phyloP scores from a whole-genome alignment of 1,140 invertebrate genomes.

The Scaptomyza graminum region DNA sequence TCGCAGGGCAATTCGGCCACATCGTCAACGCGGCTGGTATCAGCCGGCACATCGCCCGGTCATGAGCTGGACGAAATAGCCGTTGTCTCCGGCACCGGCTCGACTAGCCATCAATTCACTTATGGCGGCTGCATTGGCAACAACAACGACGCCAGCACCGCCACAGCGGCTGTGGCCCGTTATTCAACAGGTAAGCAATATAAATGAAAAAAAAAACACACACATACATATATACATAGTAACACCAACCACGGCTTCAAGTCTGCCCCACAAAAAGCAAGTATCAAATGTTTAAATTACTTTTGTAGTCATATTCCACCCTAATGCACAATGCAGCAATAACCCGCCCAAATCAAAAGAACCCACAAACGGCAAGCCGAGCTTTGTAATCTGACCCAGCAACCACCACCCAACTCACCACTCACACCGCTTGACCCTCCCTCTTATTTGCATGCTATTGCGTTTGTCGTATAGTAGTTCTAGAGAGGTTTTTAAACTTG shows the following conservation, averaged over 20 bases:
- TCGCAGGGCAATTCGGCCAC: conserved; percentile 84
- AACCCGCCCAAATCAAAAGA: neutral
- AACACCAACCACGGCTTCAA: neutral
- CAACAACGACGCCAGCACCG: conserved; percentile 84
- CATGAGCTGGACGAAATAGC: conserved; percentile 92
- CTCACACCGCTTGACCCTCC: neutral
- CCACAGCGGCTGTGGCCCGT: conserved; percentile 85
- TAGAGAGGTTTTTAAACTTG: too few species aligned
- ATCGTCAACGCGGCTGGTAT: conserved; percentile 84
- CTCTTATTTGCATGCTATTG: conserved; percentile 12
- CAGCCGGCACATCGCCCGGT: conserved; percentile 85
- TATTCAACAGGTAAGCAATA: conserved; percentile 87
- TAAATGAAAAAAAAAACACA: neutral
- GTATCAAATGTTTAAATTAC: conserved; percentile 29
- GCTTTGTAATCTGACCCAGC: conserved; percentile 16
- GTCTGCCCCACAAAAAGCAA: neutral
- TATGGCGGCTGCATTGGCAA: conserved; percentile 85
- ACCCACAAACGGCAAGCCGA: conserved; percentile 26
- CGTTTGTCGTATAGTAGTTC: conserved; percentile 16
- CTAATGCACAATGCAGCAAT: conserved; percentile 30
- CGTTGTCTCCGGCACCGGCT: conserved; percentile 87
- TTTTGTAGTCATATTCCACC: conserved; percentile 9
- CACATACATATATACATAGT: neutral
- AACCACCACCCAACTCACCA: neutral
- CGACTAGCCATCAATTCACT: conserved; percentile 86